Evolutionary conservation across 2,888 invertebrate genomes (phyloP).

Genomic region (Flabesymbios commensalis): DNA sequence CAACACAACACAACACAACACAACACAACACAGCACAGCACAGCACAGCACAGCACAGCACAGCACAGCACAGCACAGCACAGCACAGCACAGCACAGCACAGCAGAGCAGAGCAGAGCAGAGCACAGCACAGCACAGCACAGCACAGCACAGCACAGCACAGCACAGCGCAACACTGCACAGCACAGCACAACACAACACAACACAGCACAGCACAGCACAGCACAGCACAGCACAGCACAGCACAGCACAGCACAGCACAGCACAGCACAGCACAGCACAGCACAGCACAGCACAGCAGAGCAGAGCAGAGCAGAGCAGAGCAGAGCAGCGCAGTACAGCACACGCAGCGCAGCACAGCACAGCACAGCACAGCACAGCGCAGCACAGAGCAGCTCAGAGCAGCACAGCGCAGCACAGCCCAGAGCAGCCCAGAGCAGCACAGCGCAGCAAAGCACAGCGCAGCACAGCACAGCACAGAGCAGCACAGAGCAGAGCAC

Average conservation of each 20-base stretch:
- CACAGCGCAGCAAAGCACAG: background rate
- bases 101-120: background rate
- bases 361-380: background rate
- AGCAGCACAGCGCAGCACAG: background rate
- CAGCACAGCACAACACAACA: background rate
- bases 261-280: background rate
- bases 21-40: background rate
- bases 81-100: background rate
- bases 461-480: background rate
- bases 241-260: background rate
- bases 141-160: background rate
- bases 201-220: background rate
- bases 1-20: background rate
- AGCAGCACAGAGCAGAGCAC: background rate
- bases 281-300: background rate
- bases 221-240: background rate
- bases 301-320: background rate
- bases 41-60: background rate
- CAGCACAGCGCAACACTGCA: background rate
- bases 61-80: background rate
- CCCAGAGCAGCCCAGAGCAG: background rate
- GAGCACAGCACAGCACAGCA: background rate
- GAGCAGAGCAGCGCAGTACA: background rate
- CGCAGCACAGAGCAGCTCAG: background rate
- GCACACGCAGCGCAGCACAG: background rate